Evolutionary conservation across 2,113 vertebrate genomes (phyloP).

Genomic region (Speoplatyrhinus poulsoni): DNA sequence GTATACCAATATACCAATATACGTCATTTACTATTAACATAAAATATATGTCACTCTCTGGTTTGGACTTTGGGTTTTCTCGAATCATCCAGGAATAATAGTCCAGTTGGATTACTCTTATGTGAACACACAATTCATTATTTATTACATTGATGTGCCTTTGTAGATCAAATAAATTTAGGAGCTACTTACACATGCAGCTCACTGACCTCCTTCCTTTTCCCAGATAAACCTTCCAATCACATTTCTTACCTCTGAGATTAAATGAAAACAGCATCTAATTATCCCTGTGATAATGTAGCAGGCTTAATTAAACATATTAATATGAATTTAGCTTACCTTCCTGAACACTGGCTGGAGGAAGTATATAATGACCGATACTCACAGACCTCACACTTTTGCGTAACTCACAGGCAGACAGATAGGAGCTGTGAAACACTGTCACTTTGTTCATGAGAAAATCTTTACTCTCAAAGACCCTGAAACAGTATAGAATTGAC

Average conservation of each 20-base stretch:
- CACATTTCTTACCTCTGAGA: slow-evolving; percentile 69
- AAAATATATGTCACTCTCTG: background rate
- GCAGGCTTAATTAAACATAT: background rate
- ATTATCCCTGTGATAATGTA: background rate
- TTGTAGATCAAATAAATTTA: no score
- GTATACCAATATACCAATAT: background rate
- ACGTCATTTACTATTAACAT: background rate
- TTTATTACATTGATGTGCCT: background rate
- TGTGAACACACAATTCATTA: background rate
- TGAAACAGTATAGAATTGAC: slow-evolving; percentile 27
- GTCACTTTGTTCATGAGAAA: slow-evolving; percentile 66
- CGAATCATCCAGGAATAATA: slow-evolving; percentile 6
- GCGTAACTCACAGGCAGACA: slow-evolving; percentile 65
- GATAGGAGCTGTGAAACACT: slow-evolving; percentile 75
- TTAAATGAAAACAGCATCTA: background rate
- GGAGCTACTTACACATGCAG: no score
- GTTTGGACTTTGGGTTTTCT: slow-evolving; percentile 13
- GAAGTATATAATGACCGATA: slow-evolving; percentile 77
- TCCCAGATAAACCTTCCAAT: slow-evolving; percentile 79
- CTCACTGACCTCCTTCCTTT: slow-evolving; percentile 38
- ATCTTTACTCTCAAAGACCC: slow-evolving; percentile 71
- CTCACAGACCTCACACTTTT: slow-evolving; percentile 69
- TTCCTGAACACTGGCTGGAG: slow-evolving; percentile 71
- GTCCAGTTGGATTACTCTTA: background rate
- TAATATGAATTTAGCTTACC: slow-evolving; percentile 47